Conservation (phyloP, 1,140 invertebrate genomes). For the Pseudomyrmex cubaensis region DNA sequence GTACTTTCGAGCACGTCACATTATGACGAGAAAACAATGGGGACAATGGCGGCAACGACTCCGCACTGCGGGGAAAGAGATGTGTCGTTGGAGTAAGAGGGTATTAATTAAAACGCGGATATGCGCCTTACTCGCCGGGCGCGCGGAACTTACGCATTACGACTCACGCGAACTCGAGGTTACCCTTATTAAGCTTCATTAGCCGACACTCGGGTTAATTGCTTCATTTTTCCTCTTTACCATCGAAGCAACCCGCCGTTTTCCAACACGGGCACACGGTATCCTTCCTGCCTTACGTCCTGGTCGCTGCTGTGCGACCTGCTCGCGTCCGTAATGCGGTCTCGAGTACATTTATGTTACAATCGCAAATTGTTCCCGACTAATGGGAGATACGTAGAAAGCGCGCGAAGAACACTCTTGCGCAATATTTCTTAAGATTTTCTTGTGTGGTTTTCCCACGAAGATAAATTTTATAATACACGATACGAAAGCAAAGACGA, state of each 20-base stretch:
- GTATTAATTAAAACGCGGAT: conserved; percentile 59
- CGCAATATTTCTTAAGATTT: neutral
- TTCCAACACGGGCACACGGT: neutral
- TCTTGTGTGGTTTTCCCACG: neutral
- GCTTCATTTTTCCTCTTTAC: conserved; percentile 61
- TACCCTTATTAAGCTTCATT: conserved; percentile 66
- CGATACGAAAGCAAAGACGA: neutral
- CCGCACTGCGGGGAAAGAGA: conserved; percentile 19
- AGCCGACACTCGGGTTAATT: conserved; percentile 62
- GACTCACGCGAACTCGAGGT: conserved; percentile 36
- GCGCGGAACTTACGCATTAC: conserved; percentile 18
- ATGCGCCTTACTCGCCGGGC: neutral
- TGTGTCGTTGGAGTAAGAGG: conserved; percentile 43
- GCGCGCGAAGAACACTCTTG: neutral
- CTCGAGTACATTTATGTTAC: conserved; percentile 43
- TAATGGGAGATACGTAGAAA: neutral
- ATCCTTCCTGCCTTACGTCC: conserved; percentile 25
- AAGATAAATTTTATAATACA: neutral
- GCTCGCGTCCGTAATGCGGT: conserved; percentile 21
- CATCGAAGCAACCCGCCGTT: neutral
- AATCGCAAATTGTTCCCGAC: conserved; percentile 48
- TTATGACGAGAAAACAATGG: conserved; percentile 53
- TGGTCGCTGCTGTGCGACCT: neutral
- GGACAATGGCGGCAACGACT: conserved; percentile 35
- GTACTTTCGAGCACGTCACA: conserved; percentile 33